phyloP scores from a whole-genome alignment of 2,888 invertebrate species.

The Cynaeus angustus region DNA sequence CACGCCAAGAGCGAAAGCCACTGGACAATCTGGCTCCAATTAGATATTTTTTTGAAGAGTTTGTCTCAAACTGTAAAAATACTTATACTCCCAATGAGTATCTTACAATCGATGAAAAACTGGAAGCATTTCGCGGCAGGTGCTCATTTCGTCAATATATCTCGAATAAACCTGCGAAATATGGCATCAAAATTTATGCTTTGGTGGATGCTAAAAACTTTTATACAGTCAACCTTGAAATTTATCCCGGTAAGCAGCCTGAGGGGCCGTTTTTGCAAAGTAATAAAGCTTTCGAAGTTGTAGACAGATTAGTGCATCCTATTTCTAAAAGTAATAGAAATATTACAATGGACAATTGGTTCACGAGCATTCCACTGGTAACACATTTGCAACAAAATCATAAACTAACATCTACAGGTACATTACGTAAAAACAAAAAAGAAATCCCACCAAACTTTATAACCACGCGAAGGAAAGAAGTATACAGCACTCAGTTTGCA shows the following conservation, averaged over 20 bases:
- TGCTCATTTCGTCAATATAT: neutral
- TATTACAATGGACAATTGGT: neutral
- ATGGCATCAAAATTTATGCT: neutral
- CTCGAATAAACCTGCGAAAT: constrained; percentile 3
- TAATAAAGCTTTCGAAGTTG: neutral
- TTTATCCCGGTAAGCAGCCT: neutral
- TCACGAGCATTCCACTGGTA: neutral
- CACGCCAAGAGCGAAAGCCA: too few relatives aligned
- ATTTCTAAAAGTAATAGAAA: neutral
- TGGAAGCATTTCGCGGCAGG: neutral
- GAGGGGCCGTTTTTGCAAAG: neutral
- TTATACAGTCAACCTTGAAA: neutral
- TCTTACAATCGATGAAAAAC: neutral
- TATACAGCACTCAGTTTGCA: too few relatives aligned
- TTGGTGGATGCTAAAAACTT: neutral
- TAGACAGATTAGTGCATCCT: neutral
- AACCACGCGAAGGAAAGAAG: too few relatives aligned
- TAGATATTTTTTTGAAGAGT: too few relatives aligned
- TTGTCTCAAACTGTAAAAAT: too few relatives aligned
- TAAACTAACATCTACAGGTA: neutral
- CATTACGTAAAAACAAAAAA: neutral
- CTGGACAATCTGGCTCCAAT: too few relatives aligned
- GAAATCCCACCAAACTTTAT: too few relatives aligned
- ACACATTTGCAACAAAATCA: neutral
- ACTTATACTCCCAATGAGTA: neutral